Percentiles rank a stretch among this genome's conserved stretches.
phyloP scores from a whole-genome alignment of 2,113 vertebrate genomes.

The Esox niger region DNA sequence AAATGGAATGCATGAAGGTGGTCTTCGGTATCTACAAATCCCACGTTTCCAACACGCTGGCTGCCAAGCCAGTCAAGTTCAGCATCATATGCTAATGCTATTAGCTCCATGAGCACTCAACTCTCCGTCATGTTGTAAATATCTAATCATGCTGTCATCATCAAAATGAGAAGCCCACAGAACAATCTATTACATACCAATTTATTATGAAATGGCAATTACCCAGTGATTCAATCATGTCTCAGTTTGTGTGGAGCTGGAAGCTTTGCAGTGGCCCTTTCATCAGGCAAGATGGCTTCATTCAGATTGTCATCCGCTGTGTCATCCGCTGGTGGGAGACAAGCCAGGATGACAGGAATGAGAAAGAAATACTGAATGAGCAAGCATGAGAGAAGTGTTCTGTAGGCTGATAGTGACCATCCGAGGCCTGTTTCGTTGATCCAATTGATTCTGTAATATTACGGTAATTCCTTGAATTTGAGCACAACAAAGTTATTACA shows the following conservation, averaged over 20 bases:
- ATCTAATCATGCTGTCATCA: slow-evolving; percentile 48
- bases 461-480: no score
- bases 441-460: no score
- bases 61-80: no score
- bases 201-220: slow-evolving; percentile 44
- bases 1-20: no score
- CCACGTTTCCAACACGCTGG: no score
- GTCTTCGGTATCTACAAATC: no score
- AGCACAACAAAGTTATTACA: no score
- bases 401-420: no score
- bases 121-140: slow-evolving; percentile 43
- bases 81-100: slow-evolving; percentile 15
- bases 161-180: slow-evolving; percentile 31
- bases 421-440: no score
- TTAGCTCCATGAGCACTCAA: slow-evolving; percentile 30
- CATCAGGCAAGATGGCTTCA: slow-evolving; percentile 39
- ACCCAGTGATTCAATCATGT: slow-evolving; percentile 32
- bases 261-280: slow-evolving; percentile 18
- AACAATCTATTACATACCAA: slow-evolving; percentile 32
- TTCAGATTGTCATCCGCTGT: slow-evolving; percentile 34
- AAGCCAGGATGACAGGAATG: no score
- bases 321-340: slow-evolving; percentile 15
- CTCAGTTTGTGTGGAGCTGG: slow-evolving; percentile 31
- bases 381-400: no score
- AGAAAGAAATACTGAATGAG: no score